Conservation (phyloP, 2,113 vertebrate genomes). For the Calidris pygmaea region DNA sequence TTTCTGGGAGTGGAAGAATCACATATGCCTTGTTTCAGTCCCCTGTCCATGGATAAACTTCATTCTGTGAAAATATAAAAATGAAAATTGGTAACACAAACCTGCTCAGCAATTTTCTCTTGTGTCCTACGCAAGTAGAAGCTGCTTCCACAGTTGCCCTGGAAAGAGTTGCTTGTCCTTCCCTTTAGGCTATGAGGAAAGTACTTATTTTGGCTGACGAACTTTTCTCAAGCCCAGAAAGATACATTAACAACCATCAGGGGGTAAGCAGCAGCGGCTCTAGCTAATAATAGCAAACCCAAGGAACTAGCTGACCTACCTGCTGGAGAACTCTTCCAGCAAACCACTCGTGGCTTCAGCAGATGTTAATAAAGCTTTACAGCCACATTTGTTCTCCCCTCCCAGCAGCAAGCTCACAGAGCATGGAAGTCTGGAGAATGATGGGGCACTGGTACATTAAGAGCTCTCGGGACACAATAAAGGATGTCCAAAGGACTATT, state of each 20-base stretch:
- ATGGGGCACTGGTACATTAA: background rate
- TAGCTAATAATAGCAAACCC: background rate
- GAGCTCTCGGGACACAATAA: background rate
- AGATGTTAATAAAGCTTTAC: slow-evolving; percentile 21
- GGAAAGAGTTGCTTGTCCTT: background rate
- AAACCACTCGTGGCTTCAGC: background rate
- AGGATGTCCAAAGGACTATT: background rate
- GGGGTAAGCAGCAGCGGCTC: background rate
- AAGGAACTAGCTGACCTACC: slow-evolving; percentile 19
- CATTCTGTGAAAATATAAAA: background rate
- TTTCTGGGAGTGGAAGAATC: background rate
- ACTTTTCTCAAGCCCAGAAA: background rate
- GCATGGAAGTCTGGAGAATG: background rate
- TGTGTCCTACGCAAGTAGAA: background rate
- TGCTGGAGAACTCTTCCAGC: slow-evolving; percentile 26
- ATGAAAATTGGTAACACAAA: background rate
- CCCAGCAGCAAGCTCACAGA: background rate
- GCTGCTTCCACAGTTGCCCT: background rate
- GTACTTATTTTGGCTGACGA: background rate
- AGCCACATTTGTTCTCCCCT: background rate
- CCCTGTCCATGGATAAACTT: background rate
- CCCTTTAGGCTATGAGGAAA: background rate
- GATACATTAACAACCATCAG: background rate
- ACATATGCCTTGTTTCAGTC: background rate
- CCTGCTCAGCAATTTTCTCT: background rate